Base-by-base conservation (phyloP, 2,113 vertebrate species). In the Spermophilus dauricus region DNA sequence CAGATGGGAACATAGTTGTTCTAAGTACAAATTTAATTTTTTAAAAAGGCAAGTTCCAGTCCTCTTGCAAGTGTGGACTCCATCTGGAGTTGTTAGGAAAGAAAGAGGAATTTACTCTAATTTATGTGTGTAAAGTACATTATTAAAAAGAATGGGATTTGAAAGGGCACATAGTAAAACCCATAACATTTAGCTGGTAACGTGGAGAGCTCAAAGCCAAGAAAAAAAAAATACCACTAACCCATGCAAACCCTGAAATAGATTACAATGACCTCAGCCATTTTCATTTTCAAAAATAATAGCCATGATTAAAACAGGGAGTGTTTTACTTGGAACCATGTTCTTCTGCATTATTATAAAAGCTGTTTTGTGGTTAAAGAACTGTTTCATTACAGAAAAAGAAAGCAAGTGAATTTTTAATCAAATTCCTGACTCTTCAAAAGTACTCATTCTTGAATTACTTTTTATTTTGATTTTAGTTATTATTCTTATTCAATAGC, bases 271-370 rank as follows among this genome's bases (percentile, higher is more conserved):
- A 97, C 96, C 98, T 98, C 96, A 97, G 94, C 58, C 96, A 97
- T 98, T 97, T 98, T 97, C 90, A 93, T 98, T 98, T 96, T 96
- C 91, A 97, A 97, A 98, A 98, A 96, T 98, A 98, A 98, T 98
- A 97, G 98, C 42, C 77, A 69, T 97, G 91, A 90, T 98, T 98
- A 98, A 98, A 98, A 65, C 11, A 75, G 58, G 93, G 89, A 93
- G 48, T 11, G 89, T 97, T 98, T 98, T 97, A 89, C 89, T 97
- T 89, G 4, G 94, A 95, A 86, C 32, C 24, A 39, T 78, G 78
- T 22, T 96, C 89, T 93, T 97, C 96, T 95, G 96, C 93, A 86
- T 81, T 96, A 87, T 92, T 63, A 32, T 92, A 96, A 97, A 95
- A 96, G 94, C 93, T 97, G 87, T 97, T 94, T 97, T 97, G 95